Evolutionary conservation across 30 jellyfish, hydroid and myxozoan genomes (phyloP).

Genomic region (Pseudorhiza aurosa): DNA sequence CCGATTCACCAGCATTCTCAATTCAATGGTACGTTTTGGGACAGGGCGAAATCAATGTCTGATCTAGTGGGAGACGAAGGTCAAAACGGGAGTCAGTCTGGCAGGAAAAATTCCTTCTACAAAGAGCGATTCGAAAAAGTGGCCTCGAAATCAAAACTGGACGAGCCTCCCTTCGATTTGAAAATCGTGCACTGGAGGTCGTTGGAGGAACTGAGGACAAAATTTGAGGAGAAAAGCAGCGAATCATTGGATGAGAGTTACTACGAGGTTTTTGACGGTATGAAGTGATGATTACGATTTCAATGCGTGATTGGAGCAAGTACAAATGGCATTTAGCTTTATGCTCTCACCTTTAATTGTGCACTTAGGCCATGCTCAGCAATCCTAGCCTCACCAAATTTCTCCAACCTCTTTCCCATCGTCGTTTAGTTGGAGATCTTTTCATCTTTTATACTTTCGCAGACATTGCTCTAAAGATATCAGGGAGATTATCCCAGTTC

Average conservation of each 20-base stretch:
- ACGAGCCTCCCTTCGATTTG: constrained; percentile 18
- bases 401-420: no score
- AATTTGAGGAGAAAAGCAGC: constrained; percentile 8
- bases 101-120: not conserved
- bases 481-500: no score
- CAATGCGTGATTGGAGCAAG: no score
- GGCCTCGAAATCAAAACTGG: not conserved
- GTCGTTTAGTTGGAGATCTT: no score
- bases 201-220: constrained; percentile 12
- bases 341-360: no score
- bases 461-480: no score
- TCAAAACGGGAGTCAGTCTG: not conserved
- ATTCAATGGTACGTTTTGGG: not conserved
- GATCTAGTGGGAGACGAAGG: not conserved
- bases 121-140: constrained; percentile 24
- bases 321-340: no score
- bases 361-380: no score
- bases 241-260: constrained; percentile 10
- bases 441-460: no score
- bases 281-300: not conserved
- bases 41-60: not conserved
- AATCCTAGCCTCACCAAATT: no score
- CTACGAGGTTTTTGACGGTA: not conserved
- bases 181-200: constrained; percentile 25
- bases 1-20: no score